Evolutionary conservation across 2,888 invertebrate species (phyloP).

Genomic region (Nowickia ferox): DNA sequence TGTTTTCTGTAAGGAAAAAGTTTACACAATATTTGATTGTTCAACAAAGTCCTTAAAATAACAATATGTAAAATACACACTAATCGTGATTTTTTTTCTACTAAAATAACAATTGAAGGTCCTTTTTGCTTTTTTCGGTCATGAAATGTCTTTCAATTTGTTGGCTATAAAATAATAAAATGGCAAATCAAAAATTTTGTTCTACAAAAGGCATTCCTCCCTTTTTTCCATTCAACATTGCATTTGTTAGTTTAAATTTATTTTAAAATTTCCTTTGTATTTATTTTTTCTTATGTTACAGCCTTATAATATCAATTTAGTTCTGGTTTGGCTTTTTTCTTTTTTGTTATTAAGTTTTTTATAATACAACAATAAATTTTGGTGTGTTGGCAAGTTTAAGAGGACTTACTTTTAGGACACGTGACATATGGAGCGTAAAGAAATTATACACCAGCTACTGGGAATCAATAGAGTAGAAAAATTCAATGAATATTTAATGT

Average conservation of each 20-base stretch:
- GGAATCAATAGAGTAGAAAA: conserved; percentile 60
- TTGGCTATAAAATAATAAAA: conserved; percentile 54
- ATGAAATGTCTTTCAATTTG: conserved; percentile 62
- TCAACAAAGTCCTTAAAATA: conserved; percentile 47
- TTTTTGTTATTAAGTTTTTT: neutral
- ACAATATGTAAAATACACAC: conserved; percentile 53
- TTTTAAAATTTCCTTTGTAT: conserved; percentile 61
- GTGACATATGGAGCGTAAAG: conserved; percentile 82
- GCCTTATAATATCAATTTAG: conserved; percentile 63
- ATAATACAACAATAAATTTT: conserved; percentile 49
- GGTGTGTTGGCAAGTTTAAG: conserved; percentile 43
- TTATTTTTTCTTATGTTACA: conserved; percentile 26
- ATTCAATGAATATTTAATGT: conserved; percentile 70
- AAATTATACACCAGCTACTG: conserved; percentile 67
- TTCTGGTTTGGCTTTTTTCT: conserved; percentile 53
- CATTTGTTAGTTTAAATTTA: conserved; percentile 31
- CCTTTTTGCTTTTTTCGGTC: conserved; percentile 26
- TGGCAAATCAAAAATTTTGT: conserved; percentile 67
- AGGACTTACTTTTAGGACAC: conserved; percentile 74
- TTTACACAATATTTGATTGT: conserved; percentile 38
- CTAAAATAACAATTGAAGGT: conserved; percentile 23
- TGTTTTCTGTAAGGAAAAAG: neutral
- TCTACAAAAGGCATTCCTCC: conserved; percentile 28
- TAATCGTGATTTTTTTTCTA: conserved; percentile 29
- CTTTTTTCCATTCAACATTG: neutral